Percentiles rank a stretch among this genome's conserved stretches.
Conservation (phyloP, 2,888 invertebrate genomes). For the Myathropa florea region DNA sequence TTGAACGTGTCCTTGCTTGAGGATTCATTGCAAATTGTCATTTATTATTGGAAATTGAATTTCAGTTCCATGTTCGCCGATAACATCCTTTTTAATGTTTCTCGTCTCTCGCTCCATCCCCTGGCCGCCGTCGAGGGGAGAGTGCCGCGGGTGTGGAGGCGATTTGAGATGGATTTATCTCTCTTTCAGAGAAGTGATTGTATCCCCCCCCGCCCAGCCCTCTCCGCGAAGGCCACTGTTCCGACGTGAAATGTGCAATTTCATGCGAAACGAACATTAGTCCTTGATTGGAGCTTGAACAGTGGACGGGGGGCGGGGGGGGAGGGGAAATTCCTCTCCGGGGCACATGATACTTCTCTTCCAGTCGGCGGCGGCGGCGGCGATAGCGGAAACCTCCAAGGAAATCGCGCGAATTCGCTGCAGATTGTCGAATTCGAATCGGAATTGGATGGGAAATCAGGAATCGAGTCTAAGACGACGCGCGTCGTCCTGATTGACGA, state of each 20-base stretch:
- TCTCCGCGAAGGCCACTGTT: no score
- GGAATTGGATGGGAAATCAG: background rate
- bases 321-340: background rate
- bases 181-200: constrained; percentile 2
- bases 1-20: background rate
- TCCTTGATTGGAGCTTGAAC: background rate
- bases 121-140: background rate
- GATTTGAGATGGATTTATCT: constrained; percentile 34
- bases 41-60: constrained; percentile 57
- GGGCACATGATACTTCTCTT: constrained; percentile 28
- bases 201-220: constrained; percentile 27
- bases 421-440: constrained; percentile 25
- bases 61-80: constrained; percentile 37
- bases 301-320: background rate
- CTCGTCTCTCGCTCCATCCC: background rate
- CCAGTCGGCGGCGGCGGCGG: background rate
- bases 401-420: constrained; percentile 30
- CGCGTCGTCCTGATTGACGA: background rate
- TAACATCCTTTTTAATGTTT: constrained; percentile 49
- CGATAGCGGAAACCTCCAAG: constrained; percentile 28
- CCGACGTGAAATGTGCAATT: constrained; percentile 52
- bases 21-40: constrained; percentile 40
- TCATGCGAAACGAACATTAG: constrained; percentile 58
- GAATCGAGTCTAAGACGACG: background rate
- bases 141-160: background rate